These are phyloP conservation scores for Champsocephalus gunnari DNA, from an alignment of 2,797 vertebrate species.

Conservation along the genomic window DNA sequence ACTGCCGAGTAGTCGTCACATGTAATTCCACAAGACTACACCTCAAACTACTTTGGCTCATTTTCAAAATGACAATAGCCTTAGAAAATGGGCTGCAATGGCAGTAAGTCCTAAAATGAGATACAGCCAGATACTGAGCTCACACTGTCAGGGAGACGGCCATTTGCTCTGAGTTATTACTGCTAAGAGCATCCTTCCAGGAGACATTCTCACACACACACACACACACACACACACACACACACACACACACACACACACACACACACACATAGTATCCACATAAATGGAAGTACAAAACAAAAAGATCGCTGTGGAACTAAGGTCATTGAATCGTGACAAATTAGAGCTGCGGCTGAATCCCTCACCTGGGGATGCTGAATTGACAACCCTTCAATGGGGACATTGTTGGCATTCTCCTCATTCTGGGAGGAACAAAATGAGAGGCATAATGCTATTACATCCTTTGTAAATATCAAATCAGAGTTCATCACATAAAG, in stretches of 20 bases:
- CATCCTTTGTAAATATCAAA: slow-evolving; percentile 52
- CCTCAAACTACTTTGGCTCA: slow-evolving; percentile 62
- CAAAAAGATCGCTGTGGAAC: slow-evolving; percentile 34
- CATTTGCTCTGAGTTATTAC: slow-evolving; percentile 76
- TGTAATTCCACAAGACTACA: slow-evolving; percentile 54
- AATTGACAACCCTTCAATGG: slow-evolving; percentile 87
- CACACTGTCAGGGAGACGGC: slow-evolving; percentile 56
- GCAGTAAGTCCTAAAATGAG: slow-evolving; percentile 65
- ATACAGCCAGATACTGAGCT: slow-evolving; percentile 62
- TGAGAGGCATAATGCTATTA: slow-evolving; percentile 60
- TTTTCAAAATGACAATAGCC: slow-evolving; percentile 72
- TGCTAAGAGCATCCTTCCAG: slow-evolving; percentile 72
- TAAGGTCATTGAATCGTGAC: slow-evolving; percentile 79
- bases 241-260: slow-evolving; percentile 17
- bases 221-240: slow-evolving; percentile 12
- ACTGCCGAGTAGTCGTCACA: slow-evolving; percentile 38
- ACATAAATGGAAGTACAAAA: too few relatives aligned
- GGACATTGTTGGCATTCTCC: slow-evolving; percentile 85
- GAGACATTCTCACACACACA: slow-evolving; percentile 42
- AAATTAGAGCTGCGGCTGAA: slow-evolving; percentile 69
- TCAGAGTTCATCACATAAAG: slow-evolving; percentile 38
- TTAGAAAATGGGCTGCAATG: slow-evolving; percentile 62
- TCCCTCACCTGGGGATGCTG: slow-evolving; percentile 88
- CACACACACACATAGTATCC: background rate
- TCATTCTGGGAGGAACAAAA: slow-evolving; percentile 82